Evolutionary conservation across 2,888 invertebrate species (phyloP).

Genomic region (Calephelis perditalis): DNA sequence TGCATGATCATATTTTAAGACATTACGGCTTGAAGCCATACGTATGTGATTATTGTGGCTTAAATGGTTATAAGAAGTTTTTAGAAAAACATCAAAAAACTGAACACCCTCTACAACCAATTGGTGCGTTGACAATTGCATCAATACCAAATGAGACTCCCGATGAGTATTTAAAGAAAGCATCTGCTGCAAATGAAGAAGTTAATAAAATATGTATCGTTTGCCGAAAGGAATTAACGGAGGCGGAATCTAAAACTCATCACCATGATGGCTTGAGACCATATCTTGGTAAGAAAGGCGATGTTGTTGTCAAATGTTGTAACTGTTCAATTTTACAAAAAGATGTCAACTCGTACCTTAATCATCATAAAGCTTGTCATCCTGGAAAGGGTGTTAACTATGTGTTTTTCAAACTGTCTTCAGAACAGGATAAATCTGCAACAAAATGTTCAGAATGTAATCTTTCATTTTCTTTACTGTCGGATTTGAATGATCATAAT

Average conservation of each 20-base stretch:
- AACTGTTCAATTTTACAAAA: constrained; percentile 51
- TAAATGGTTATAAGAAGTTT: constrained; percentile 38
- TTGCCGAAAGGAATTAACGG: constrained; percentile 45
- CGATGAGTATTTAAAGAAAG: constrained; percentile 23
- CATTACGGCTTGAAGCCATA: constrained; percentile 68
- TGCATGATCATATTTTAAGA: constrained; percentile 58
- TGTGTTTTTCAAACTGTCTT: constrained; percentile 37
- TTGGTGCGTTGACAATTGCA: constrained; percentile 24
- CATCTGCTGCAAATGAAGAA: constrained; percentile 14
- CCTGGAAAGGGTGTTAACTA: constrained; percentile 40
- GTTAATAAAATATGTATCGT: constrained; percentile 43
- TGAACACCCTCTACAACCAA: constrained; percentile 41
- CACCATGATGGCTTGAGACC: constrained; percentile 38
- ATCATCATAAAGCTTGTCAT: constrained; percentile 52
- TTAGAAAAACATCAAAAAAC: constrained; percentile 47
- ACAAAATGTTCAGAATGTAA: constrained; percentile 33
- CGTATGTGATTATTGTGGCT: constrained; percentile 58
- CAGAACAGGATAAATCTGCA: constrained; percentile 34
- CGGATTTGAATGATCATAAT: constrained; percentile 42
- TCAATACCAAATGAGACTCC: constrained; percentile 35
- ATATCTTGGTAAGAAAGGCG: constrained; percentile 48
- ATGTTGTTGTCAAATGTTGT: constrained; percentile 62
- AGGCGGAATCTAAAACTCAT: constrained; percentile 37
- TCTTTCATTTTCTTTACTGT: background rate
- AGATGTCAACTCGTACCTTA: constrained; percentile 41